A percentile compares a stretch with the other conserved stretches of the same genome.
Conservation (phyloP, 2,113 vertebrate genomes). For the Strigops habroptila region DNA sequence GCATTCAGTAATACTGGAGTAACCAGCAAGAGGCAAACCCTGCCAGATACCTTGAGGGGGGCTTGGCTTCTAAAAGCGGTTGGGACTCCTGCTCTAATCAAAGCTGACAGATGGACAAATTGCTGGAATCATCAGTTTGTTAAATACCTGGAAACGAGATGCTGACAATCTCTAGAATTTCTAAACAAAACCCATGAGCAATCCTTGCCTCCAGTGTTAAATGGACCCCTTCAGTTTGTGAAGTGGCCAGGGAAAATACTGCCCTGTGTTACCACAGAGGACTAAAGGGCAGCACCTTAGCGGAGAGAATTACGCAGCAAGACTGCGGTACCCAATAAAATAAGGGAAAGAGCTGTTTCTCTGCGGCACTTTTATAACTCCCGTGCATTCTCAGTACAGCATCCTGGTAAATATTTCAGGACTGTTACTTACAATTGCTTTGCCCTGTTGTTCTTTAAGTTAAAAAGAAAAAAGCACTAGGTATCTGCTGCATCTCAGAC, state of each 20-base stretch:
- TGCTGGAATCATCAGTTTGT: conserved; percentile 35
- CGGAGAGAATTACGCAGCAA: not conserved
- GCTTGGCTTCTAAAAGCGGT: not conserved
- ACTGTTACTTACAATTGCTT: not conserved
- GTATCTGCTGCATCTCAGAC: not conserved
- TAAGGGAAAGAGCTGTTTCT: not conserved
- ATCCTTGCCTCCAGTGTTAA: not conserved
- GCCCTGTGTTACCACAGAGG: not conserved
- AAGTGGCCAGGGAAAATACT: not conserved
- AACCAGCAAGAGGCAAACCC: not conserved
- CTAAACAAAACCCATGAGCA: accelerated
- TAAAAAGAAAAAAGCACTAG: not conserved
- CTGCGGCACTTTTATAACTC: not conserved
- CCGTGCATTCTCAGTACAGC: not conserved
- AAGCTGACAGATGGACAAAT: conserved; percentile 57
- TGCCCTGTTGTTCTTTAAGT: not conserved
- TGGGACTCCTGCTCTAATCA: conserved; percentile 10
- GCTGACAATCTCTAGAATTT: not conserved
- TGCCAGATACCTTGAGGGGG: not conserved
- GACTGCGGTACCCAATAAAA: not conserved
- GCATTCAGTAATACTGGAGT: accelerated
- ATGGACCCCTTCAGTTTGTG: not conserved
- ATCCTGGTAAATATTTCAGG: conserved; percentile 9
- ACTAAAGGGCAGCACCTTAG: not conserved
- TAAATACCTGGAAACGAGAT: not conserved